Evolutionary conservation across 2,888 invertebrate species (phyloP), one percentile per base, ranked within the genome.

Genomic region (Limnephilus rhombicus): DNA sequence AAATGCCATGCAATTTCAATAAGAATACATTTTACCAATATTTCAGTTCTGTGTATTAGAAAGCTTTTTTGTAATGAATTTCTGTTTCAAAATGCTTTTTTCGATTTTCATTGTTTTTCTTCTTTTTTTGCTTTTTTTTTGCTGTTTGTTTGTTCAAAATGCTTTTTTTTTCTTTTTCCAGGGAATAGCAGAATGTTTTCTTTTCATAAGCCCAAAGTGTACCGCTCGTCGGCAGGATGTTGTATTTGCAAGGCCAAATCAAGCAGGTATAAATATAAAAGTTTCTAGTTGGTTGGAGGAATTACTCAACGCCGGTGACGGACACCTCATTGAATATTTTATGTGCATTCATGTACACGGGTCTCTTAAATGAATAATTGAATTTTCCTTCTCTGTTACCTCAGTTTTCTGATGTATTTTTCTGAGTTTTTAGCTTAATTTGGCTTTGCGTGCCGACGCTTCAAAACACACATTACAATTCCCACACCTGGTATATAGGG

Each of bases 231-330:
- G 91, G 97, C 97, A 94, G 98, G 98, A 89, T 98, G 98, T 95
- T 98, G 98, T 95, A 98, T 98, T 94, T 98, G 98, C 95, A 97
- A 98, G 95, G 98, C 98, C 85, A 98, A 98, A 95, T 98, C 98
- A 45, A 98, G 98, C 96, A 98, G 97, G 97, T 97, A 95, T 94
- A 68, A 68, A 68, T 68, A 18, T 89, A 53, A 37, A 15, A 83
- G 82, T 83, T 83, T 29, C 82, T 83, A 37, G 82, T 83, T 83
- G 31, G 82, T 37, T 83, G 68, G 68, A 68, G 24, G 68, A 29
- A 29, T 37, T 85, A 45, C 31, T 15, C 15, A 24, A 49, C 31
- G 45, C 29, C 45, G 29, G n/a, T 86, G n/a, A 86, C 12, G 45
- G 45, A 12, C 86, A 86, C 49, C 29, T 31, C 15, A 31, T 31